Conservation (phyloP, 2,797 vertebrate species). For the Lepidocolaptes lacrymiger region DNA sequence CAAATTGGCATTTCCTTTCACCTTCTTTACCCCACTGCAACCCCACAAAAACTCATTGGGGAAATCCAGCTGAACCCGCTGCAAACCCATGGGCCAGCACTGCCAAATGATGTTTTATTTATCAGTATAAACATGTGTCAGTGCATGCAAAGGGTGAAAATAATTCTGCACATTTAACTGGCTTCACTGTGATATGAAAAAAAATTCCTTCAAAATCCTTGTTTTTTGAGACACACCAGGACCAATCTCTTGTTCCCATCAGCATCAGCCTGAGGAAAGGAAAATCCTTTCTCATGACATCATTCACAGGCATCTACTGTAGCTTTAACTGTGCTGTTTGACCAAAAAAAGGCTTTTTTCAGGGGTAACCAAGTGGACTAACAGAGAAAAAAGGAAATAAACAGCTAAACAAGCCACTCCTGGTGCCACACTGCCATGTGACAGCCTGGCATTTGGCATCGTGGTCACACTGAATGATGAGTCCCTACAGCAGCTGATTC, state of each 20-base stretch:
- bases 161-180: neutral
- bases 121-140: neutral
- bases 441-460: neutral
- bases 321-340: neutral
- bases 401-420: neutral
- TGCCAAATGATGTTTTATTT: neutral
- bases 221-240: neutral
- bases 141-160: neutral
- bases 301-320: neutral
- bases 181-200: neutral
- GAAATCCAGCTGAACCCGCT: neutral
- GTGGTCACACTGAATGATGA: rapidly evolving
- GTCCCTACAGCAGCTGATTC: neutral
- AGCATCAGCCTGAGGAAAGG: neutral
- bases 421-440: neutral
- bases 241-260: neutral
- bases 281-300: neutral
- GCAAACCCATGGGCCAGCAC: rapidly evolving
- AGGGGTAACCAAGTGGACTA: neutral
- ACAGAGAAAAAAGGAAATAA: slow-evolving; percentile 8
- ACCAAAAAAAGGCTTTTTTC: neutral
- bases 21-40: neutral
- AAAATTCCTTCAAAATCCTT: neutral
- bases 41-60: neutral
- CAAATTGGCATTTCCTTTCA: neutral